These are phyloP conservation scores for Anorthoa munda DNA, from an alignment of 2,888 invertebrate species.

Conservation along the genomic window DNA sequence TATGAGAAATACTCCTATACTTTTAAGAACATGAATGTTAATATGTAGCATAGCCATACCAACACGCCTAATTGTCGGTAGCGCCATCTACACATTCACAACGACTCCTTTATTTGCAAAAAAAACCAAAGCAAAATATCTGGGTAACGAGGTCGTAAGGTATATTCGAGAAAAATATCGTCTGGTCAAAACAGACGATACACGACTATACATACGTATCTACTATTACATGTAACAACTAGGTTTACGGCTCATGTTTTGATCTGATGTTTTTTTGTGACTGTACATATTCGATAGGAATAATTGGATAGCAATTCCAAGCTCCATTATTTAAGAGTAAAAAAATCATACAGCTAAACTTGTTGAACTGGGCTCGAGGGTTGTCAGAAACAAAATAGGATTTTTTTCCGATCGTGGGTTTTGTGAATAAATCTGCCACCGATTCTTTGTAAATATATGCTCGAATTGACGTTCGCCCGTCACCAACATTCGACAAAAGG, in stretches of 20 bases:
- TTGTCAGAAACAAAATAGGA: background rate
- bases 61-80: background rate
- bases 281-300: constrained; percentile 31
- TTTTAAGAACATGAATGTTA: background rate
- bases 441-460: constrained; percentile 4
- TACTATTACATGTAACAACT: constrained; percentile 4
- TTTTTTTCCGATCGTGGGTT: background rate
- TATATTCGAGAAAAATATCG: constrained; percentile 24
- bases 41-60: background rate
- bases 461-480: background rate
- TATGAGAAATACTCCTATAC: background rate
- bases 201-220: constrained; percentile 12
- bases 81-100: background rate
- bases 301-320: constrained; percentile 35
- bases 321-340: constrained; percentile 14
- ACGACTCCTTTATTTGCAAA: background rate
- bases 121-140: constrained; percentile 13
- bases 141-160: constrained; percentile 20
- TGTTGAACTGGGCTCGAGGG: constrained; percentile 39
- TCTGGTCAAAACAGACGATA: constrained; percentile 18
- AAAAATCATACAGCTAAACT: constrained; percentile 33
- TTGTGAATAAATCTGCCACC: background rate
- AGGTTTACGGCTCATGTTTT: background rate
- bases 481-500: background rate
- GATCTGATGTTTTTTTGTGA: constrained; percentile 25